phyloP scores from a whole-genome alignment of 2,888 invertebrate genomes.

The Lithophane ornitopus region DNA sequence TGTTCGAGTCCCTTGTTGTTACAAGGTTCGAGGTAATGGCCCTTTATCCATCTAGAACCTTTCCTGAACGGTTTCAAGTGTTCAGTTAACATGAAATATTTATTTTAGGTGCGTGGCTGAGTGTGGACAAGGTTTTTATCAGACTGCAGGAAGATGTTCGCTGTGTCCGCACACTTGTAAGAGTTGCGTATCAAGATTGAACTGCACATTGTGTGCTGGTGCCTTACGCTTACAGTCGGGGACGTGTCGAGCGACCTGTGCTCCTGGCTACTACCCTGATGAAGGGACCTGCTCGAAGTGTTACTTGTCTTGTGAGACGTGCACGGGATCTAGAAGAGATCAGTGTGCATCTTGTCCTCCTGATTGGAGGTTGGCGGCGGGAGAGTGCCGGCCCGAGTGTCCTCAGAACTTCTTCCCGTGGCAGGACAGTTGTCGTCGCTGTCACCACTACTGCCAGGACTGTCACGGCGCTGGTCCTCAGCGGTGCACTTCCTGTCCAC shows the following conservation, averaged over 20 bases:
- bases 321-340: slow-evolving; percentile 95
- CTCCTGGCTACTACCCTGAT: slow-evolving; percentile 96
- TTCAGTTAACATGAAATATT: slow-evolving; percentile 64
- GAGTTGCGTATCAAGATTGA: slow-evolving; percentile 94
- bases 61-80: slow-evolving; percentile 56
- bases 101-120: slow-evolving; percentile 93
- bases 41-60: slow-evolving; percentile 74
- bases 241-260: slow-evolving; percentile 95
- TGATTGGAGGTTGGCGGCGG: slow-evolving; percentile 95
- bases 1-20: slow-evolving; percentile 94
- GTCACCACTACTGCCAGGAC: slow-evolving; percentile 96
- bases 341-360: slow-evolving; percentile 96
- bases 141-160: slow-evolving; percentile 93
- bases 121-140: slow-evolving; percentile 94
- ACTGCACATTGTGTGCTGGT: slow-evolving; percentile 95
- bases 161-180: slow-evolving; percentile 95
- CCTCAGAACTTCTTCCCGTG: slow-evolving; percentile 96
- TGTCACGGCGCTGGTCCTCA: slow-evolving; percentile 95
- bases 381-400: slow-evolving; percentile 96
- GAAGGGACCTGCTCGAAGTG: slow-evolving; percentile 95
- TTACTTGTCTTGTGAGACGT: slow-evolving; percentile 96
- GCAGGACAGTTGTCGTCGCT: slow-evolving; percentile 95
- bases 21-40: slow-evolving; percentile 91
- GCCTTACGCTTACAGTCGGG: slow-evolving; percentile 95
- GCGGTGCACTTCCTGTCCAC: slow-evolving; percentile 93